Evolutionary conservation across 2,797 vertebrate species (phyloP), one percentile per base, ranked within the genome.

Genomic region (Clarias platycephalus): DNA sequence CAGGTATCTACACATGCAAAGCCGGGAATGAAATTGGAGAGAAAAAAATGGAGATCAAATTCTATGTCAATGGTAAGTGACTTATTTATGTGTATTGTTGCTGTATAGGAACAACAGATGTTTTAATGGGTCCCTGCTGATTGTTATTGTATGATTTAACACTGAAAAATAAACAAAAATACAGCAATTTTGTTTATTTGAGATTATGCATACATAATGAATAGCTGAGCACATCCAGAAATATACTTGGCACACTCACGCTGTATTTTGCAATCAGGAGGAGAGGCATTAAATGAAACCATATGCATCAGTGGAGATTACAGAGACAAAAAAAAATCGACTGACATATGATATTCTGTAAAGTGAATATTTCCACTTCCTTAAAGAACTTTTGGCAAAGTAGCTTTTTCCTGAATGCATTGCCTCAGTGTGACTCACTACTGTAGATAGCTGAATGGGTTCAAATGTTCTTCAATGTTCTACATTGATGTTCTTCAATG

Each of bases 11-110:
- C 82, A 89, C 87, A 87, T 98, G 97, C 5, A 10, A 90, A 85
- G 96, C 96, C 67, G 79, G 83, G 68, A 98, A 97, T 90, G 88
- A 90, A 66, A 5, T 86, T 0, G 95, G 93, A n/a, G 31, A 1
- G 15, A 93, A 89, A 68, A 89, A 80, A 76, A 90, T 95, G 87
- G 92, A 49, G 37, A 89, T 93, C 0, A 80, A 92, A 68, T 97
- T 97, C 91, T 97, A 93, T 1, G 91, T 98, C 57, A 92, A 94
- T 87, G 95, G 97, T 98, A 93, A 96, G 95, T 93, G 63, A 70
- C 55, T 88, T 70, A 68, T 16, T 16, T 58, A 72, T 84, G 55
- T 68, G 5, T 60, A 85, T 49, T 60, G 3, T 40, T 26, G 34
- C 9, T 12, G 66, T 81, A 9, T 40, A 67, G 5, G 2, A 40